Conservation (phyloP, 2,888 invertebrate species). For the Meandrusa payeni region DNA sequence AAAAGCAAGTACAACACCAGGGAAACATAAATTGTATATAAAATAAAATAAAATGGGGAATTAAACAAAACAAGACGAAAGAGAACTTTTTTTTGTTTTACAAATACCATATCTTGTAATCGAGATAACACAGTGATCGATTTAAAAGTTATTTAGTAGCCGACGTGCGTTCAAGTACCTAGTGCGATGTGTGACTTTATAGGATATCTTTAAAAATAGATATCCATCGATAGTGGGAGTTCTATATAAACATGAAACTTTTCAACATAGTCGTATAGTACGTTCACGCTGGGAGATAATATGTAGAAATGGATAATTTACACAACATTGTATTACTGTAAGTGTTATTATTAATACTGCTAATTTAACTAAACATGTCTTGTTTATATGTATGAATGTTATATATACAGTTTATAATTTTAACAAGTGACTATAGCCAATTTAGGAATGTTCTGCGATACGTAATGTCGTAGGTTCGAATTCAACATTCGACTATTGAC, state of each 20-base stretch:
- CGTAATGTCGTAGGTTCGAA: too few relatives aligned
- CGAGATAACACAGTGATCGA: conserved; percentile 2
- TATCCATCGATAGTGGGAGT: neutral
- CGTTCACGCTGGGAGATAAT: neutral
- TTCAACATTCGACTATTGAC: too few relatives aligned
- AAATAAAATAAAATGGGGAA: too few relatives aligned
- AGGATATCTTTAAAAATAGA: neutral
- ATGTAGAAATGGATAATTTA: conserved; percentile 1
- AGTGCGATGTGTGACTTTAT: neutral
- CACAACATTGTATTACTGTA: conserved; percentile 4
- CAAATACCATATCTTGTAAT: neutral
- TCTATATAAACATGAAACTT: conserved; percentile 1
- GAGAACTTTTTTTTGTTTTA: too few relatives aligned
- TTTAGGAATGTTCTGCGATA: too few relatives aligned
- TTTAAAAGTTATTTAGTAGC: conserved; percentile 4
- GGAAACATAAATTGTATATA: too few relatives aligned
- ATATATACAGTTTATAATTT: too few relatives aligned
- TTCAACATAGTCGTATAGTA: neutral
- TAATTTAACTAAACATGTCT: neutral
- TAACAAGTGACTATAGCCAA: too few relatives aligned
- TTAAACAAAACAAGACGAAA: too few relatives aligned
- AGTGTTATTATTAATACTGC: neutral
- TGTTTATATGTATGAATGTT: too few relatives aligned
- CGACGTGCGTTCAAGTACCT: neutral
- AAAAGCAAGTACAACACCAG: too few relatives aligned